Evolutionary conservation across 2,888 invertebrate species (phyloP), one percentile per base, ranked within the genome.

Genomic region (Tipula helvola): DNA sequence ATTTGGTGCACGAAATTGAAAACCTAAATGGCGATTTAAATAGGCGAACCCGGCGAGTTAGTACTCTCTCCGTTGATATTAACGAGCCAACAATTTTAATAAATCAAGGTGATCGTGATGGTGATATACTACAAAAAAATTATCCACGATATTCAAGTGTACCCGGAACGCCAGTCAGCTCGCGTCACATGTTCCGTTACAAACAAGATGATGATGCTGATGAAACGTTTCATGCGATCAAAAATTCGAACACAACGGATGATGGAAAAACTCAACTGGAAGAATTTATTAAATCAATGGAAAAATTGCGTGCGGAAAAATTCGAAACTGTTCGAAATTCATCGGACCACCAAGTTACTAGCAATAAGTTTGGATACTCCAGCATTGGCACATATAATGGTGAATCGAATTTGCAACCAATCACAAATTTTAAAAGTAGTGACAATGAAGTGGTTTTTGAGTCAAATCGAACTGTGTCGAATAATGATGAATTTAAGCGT

Each of bases 371-470:
- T 57, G 87, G 87, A 3, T 87, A 87, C 42, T 52, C 44, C 13
- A 87, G 86, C 41, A 52, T 87, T 36, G 86, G 87, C 2, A 84
- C 84, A n/a, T 84, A 84, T n/a, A 84, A 87, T 57, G 85, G 52
- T 13, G 13, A 52, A 85, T 83, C 87, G 7, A 87, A 86, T 86
- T 57, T 87, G 5, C 7, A 39, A 7, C 71, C 71, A 71, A 71
- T 71, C 28, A 71, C 28, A 71, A 71, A 71, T 71, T 71, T 71
- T 71, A 71, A 71, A 71, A 12, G 18, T 28, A 1, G 13, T 3
- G 5, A 39, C 39, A 71, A 10, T 28, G 71, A 71, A 28, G 28
- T 71, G 3, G 28, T 71, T 28, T 57, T 13, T 36, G 8, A 86
- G 39, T 2, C 36, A n/a, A 57, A 57, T 39, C n/a, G 57, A 18